A percentile compares a stretch with the other conserved stretches of the same genome.
phyloP scores from a whole-genome alignment of 1,140 invertebrate species.

The Drosophila micromelanica region DNA sequence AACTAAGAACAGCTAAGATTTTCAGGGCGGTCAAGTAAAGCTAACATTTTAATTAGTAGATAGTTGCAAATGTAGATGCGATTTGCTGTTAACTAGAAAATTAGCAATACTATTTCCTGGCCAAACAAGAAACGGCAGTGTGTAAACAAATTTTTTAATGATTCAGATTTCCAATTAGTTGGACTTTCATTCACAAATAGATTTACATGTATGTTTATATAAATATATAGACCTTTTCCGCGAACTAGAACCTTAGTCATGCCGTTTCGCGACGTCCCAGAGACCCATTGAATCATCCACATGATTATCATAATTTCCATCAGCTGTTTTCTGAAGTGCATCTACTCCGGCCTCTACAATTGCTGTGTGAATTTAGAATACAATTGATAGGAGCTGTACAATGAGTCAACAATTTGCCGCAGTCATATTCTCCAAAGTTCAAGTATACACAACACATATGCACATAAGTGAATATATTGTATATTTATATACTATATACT shows the following conservation, averaged over 20 bases:
- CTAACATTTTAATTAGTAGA: no score
- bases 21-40: no score
- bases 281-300: slow-evolving; percentile 59
- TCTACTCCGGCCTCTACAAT: slow-evolving; percentile 45
- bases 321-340: slow-evolving; percentile 30
- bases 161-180: slow-evolving; percentile 15
- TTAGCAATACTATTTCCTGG: neutral
- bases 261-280: slow-evolving; percentile 30
- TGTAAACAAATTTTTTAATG: slow-evolving; percentile 2
- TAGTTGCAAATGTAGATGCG: no score
- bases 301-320: slow-evolving; percentile 24
- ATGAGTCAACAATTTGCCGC: slow-evolving; percentile 56
- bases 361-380: slow-evolving; percentile 65
- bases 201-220: neutral
- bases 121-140: neutral
- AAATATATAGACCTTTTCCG: slow-evolving; percentile 27
- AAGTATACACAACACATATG: slow-evolving; percentile 17
- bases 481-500: slow-evolving; percentile 23
- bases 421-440: slow-evolving; percentile 62
- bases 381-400: slow-evolving; percentile 44
- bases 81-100: no score
- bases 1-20: no score
- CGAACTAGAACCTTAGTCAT: slow-evolving; percentile 55
- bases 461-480: neutral
- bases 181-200: slow-evolving; percentile 22